Conservation (phyloP, 1,140 invertebrate species). For the Acromyrmex charruanus region DNA sequence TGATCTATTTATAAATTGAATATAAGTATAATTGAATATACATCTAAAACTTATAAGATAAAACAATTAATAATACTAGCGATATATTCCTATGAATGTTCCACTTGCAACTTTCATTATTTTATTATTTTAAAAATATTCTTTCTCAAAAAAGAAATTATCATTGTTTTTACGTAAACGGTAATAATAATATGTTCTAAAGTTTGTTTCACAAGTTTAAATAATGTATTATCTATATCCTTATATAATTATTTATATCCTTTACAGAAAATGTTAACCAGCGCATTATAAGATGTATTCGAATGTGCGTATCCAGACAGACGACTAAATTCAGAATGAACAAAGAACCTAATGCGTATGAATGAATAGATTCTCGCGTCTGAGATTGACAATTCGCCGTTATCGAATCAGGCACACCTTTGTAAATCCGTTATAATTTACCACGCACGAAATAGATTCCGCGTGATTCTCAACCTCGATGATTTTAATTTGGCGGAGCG, state of each 20-base stretch:
- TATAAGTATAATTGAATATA: background rate
- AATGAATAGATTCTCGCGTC: background rate
- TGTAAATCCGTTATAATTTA: conserved; percentile 22
- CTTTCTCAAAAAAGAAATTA: no score
- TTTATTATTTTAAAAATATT: background rate
- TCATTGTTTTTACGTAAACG: no score
- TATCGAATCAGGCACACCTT: conserved; percentile 17
- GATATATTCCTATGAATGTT: conserved; percentile 21
- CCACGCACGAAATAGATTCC: conserved; percentile 23
- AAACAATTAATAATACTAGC: background rate
- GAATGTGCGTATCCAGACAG: background rate
- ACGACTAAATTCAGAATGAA: conserved; percentile 15
- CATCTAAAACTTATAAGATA: background rate
- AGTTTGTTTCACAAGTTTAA: conserved; percentile 37
- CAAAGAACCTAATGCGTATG: background rate
- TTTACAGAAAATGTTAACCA: background rate
- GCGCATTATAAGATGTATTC: background rate
- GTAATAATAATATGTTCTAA: background rate
- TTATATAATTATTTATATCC: background rate
- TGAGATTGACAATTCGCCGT: conserved; percentile 9
- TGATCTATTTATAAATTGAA: background rate
- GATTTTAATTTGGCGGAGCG: conserved; percentile 53
- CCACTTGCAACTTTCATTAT: background rate
- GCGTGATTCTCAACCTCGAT: conserved; percentile 29
- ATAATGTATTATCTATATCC: no score